Base-by-base conservation (phyloP, 1,140 invertebrate species). In the Calycopis cecrops region DNA sequence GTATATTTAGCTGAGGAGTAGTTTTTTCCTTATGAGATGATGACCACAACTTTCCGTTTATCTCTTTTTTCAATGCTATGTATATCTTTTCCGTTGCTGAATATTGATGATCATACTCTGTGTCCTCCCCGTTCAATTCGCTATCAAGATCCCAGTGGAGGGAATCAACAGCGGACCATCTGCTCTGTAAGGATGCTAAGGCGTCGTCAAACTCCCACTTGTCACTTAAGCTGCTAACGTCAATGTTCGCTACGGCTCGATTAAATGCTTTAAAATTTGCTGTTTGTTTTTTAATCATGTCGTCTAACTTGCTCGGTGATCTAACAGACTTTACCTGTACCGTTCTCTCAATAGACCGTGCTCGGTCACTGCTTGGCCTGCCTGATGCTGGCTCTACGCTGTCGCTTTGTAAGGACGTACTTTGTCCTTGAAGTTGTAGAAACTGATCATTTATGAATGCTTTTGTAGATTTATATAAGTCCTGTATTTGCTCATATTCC, bases 171-270 rank as follows among this genome's bases (percentile, higher is more conserved):
- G 57, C 33, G 12, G 11, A 16, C 65, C 65, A 67, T 16, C 62
- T 51, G 34, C 52, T 14, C 49, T 61, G 55, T 17, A 69, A 37
- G 42, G 57, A 52, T 9, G 59, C 62, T 9, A 69, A 44, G 8
- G 50, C 21, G 34, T 66, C 63, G 54, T 69, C 63, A 42, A 63
- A 63, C 21, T 64, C 65, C 65, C 65, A 68, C 14, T 54, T 62
- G 35, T 62, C 52, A 8, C 52, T 44, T 21, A 68, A 16, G 0
- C 12, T 10, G 9, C 59, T 57, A 4, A 63, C 11, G 9, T 63
- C 35, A 21, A 64, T 60, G 12, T 12, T 55, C 8, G 9, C 51
- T 1, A 64, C 60, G 3, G 60, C 61, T 34, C 62, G 48, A 28
- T 51, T 55, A 42, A 69, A 62, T 9, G 60, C 66, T 48, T 34